phyloP scores from a whole-genome alignment of 2,113 vertebrate species.

The Dicentrarchus labrax region DNA sequence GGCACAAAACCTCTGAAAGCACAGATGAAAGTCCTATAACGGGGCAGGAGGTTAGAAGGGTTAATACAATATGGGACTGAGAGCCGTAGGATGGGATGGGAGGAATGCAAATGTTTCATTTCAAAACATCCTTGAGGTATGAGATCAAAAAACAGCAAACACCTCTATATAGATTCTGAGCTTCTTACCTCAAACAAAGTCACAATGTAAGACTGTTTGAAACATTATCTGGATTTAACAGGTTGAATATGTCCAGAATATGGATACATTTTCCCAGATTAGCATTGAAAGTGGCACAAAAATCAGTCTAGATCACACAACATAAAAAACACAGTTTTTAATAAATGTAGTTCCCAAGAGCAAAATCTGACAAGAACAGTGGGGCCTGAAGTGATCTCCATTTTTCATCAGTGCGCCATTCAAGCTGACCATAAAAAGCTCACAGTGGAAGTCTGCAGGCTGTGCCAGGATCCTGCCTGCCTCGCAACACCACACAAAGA shows the following conservation, averaged over 20 bases:
- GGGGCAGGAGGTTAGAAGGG: slow-evolving; percentile 46
- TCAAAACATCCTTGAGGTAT: slow-evolving; percentile 41
- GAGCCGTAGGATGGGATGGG: slow-evolving; percentile 28
- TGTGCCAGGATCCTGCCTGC: slow-evolving; percentile 68
- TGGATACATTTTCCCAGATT: slow-evolving; percentile 33
- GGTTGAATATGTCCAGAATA: slow-evolving; percentile 21
- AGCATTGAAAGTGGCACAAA: slow-evolving; percentile 54
- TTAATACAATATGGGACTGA: slow-evolving; percentile 73
- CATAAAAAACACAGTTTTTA: slow-evolving; percentile 11
- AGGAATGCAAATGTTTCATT: slow-evolving; percentile 58
- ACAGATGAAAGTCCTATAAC: slow-evolving; percentile 32
- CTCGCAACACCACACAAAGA: slow-evolving; percentile 55
- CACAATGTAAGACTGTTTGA: background rate
- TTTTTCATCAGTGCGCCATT: slow-evolving; percentile 77
- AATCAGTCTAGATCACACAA: slow-evolving; percentile 48
- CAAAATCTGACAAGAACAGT: slow-evolving; percentile 67
- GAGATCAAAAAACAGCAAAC: slow-evolving; percentile 19
- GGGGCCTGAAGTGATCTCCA: slow-evolving; percentile 68
- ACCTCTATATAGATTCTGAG: background rate
- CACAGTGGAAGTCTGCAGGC: slow-evolving; percentile 64
- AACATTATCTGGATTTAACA: slow-evolving; percentile 12
- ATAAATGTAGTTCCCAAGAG: slow-evolving; percentile 54
- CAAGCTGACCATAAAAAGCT: slow-evolving; percentile 69
- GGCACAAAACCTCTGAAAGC: slow-evolving; percentile 21
- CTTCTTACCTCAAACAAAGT: background rate